Conservation (phyloP, 2,113 vertebrate genomes). For the Vidua chalybeata region DNA sequence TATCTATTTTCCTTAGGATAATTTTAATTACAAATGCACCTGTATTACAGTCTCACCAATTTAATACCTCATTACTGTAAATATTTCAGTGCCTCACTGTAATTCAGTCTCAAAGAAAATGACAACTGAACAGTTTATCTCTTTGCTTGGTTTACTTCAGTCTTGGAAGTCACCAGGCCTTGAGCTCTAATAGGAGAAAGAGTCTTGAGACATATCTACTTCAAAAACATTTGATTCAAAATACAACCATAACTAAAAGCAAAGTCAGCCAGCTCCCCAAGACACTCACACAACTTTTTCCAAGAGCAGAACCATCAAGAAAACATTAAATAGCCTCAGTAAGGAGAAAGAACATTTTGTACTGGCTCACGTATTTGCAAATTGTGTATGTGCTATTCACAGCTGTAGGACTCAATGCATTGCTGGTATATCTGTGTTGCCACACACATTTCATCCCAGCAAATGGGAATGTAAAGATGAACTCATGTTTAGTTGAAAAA, state of each 20-base stretch:
- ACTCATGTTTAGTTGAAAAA: not conserved
- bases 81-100: not conserved
- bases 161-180: not conserved
- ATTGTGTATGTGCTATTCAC: accelerated
- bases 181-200: not conserved
- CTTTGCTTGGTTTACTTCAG: not conserved
- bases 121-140: not conserved
- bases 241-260: not conserved
- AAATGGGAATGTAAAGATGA: not conserved
- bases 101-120: not conserved
- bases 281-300: not conserved
- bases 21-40: not conserved
- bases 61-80: not conserved
- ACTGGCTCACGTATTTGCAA: accelerated
- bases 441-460: not conserved
- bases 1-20: not conserved
- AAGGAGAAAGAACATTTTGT: not conserved
- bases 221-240: not conserved
- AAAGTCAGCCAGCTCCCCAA: not conserved
- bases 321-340: not conserved
- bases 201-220: not conserved
- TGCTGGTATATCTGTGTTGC: not conserved
- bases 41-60: not conserved
- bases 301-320: not conserved
- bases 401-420: not conserved